Evolutionary conservation across 2,797 vertebrate species (phyloP), one percentile per base, ranked within the genome.

Genomic region (Telmatherina bonti): DNA sequence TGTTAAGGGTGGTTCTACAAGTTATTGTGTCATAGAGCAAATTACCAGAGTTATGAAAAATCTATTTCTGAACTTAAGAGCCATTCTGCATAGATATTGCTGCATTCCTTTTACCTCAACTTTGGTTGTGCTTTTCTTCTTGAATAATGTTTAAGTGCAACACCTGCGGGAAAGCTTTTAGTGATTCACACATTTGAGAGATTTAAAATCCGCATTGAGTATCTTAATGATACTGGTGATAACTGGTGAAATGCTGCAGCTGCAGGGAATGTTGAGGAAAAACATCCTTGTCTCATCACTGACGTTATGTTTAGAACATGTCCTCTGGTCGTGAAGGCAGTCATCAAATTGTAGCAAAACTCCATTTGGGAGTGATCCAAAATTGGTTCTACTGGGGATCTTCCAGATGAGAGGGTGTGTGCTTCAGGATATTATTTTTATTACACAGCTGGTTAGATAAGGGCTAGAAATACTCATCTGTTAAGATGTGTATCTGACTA

Each of bases 171-270:
- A 74, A 70, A 82, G 52, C 41, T 63, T 30, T 67, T 5, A 65
- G 60, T 62, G 69, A 75, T 62, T 78, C 68, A 70, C 13, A 13
- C 65, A 7, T 57, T 62, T 47, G 26, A 58, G 58, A 54, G 31
- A 18, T 53, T 56, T 55, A 30, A 62, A 78, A 35, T 35, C 7
- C 56, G n/a, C 29, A 22, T 68, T 73, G 35, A 8, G 20, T 5
- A 0, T 61, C 61, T 64, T 63, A 55, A 62, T 84, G 78, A 81
- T 74, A 81, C 76, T n/a, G n/a, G n/a, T n/a, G n/a, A 76, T 58
- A 61, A 45, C 29, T 38, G 51, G 55, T 12, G 72, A 60, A 67
- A 72, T 11, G 45, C 55, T 22, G 65, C 30, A 2, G 68, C 59
- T 51, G 76, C 52, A 65, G 64, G 65, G 67, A 55, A 22, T 13